Percentiles rank a stretch among this genome's conserved stretches.
These are phyloP conservation scores for Didymodactylos carnosus DNA, from an alignment of 2,888 invertebrate species.

Conservation along the genomic window DNA sequence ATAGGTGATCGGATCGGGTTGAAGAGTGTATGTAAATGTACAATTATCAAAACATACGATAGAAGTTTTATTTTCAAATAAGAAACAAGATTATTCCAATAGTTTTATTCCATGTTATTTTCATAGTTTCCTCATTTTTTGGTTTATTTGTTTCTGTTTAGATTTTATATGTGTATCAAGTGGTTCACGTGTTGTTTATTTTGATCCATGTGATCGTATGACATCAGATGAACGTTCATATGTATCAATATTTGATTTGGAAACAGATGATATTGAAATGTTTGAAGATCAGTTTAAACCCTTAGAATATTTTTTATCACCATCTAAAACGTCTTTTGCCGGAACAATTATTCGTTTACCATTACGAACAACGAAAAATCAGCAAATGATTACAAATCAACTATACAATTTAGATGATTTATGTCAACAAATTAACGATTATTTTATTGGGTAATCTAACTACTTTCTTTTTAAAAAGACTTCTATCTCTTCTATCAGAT, in stretches of 20 bases:
- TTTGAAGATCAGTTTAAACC: slow-evolving; percentile 15
- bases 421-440: neutral
- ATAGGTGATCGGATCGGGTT: too few relatives aligned
- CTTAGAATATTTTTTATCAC: slow-evolving; percentile 9
- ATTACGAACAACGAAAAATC: neutral
- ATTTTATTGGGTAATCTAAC: too few relatives aligned
- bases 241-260: slow-evolving; percentile 14
- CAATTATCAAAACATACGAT: too few relatives aligned
- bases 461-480: too few relatives aligned
- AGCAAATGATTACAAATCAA: neutral
- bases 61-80: too few relatives aligned
- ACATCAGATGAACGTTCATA: slow-evolving; percentile 5
- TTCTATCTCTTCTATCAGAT: too few relatives aligned
- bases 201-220: slow-evolving; percentile 13
- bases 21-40: too few relatives aligned
- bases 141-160: slow-evolving; percentile 7
- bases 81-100: too few relatives aligned
- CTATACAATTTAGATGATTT: neutral
- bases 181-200: slow-evolving; percentile 12
- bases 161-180: slow-evolving; percentile 14
- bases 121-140: too few relatives aligned
- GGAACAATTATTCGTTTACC: slow-evolving; percentile 14
- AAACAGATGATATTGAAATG: slow-evolving; percentile 9
- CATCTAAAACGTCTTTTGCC: slow-evolving; percentile 3
- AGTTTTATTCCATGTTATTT: too few relatives aligned